Base-by-base conservation (phyloP, 2,113 vertebrate genomes). In the Spermophilus dauricus region DNA sequence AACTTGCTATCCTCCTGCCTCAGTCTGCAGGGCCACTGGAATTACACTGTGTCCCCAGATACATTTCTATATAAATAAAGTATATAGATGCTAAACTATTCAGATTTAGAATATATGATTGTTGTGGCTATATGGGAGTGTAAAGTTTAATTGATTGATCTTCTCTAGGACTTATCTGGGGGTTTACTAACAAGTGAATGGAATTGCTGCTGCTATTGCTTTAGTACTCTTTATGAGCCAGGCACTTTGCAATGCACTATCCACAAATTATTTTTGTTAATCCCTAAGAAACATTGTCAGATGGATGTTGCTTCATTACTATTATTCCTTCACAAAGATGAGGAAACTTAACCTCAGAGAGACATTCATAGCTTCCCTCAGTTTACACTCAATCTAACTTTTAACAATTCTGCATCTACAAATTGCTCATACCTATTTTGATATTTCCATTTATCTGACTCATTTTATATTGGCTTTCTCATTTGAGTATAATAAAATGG, bases 381-480 rank as follows among this genome's bases (percentile, higher is more conserved):
- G 26, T 14, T 34, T 39, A 34, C 12, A 75, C n/a, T 82, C 37
- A 37, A 48, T 58, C 20, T 77, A 34, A 82, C 56, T 70, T 70
- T 30, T 65, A 88, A 88, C 34, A 93, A 67, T 26, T 67, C 28
- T 53, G 9, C 11, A 18, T 53, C 42, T 51, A 69, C 58, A 75
- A 4, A 63, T 28, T 94, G 65, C 53, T 93, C 30, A 81, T 26
- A 53, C 30, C 30, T 91, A 20, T 85, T 96, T 70, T 91, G 58
- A 92, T 77, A 89, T 73, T 95, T 85, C 51, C 8, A 83, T 72
- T 96, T 91, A 81, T 72, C 13, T 77, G 63, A 84, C 13, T 95
- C 48, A 69, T 84, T 93, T 88, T 70, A 88, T 86, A 77, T 77
- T 80, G 51, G 14, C 39, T 81, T 91, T 84, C 77, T 17, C 51